Base-by-base conservation (phyloP, 2,888 invertebrate species). In the Exephanes ischioxanthus region DNA sequence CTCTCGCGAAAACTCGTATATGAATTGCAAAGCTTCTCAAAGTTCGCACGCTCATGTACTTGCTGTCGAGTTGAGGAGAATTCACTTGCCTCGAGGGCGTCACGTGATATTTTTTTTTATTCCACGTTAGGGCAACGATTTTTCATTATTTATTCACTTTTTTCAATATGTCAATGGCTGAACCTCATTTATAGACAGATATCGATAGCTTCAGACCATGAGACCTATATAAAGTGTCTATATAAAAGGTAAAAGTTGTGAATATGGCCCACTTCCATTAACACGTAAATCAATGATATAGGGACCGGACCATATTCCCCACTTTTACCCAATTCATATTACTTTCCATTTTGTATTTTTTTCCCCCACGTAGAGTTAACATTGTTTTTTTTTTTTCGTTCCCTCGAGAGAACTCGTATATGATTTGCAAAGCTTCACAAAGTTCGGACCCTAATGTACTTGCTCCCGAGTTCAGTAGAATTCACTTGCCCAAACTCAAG, bases 401-500 rank as follows among this genome's bases (percentile, higher is more conserved):
- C 30, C 5, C 30, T 16, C 11, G 26, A 58, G 61, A 63, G n/a
- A 33, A 6, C 61, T 16, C 33, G 58, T 58, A 58, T 58, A 63
- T 63, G 61, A 63, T 63, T 63, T 63, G 61, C 14, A 41, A 48
- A n/a, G 51, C 48, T 70, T 48, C 16, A 7, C 45, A 41, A 51
- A 70, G 70, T 70, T 70, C 45, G 51, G 51, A 22, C 70, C 26
- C 51, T 70, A 70, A 70, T 70, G 45, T 48, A 70, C 45, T 41
- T 37, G 48, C 70, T 45, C 51, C 48, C 45, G 48, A 70, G 33
- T 70, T 70, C 22, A 70, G 45, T 16, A 11, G 51, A 83, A 72
- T 83, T 78, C 58, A 72, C 67, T 83, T 67, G 78, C 68, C 78
- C 53, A 78, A 79, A 78, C 72, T 73, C 79, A 68, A 79, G 79